Conservation (phyloP, 1,140 invertebrate species). For the Drosophila mojavensis region DNA sequence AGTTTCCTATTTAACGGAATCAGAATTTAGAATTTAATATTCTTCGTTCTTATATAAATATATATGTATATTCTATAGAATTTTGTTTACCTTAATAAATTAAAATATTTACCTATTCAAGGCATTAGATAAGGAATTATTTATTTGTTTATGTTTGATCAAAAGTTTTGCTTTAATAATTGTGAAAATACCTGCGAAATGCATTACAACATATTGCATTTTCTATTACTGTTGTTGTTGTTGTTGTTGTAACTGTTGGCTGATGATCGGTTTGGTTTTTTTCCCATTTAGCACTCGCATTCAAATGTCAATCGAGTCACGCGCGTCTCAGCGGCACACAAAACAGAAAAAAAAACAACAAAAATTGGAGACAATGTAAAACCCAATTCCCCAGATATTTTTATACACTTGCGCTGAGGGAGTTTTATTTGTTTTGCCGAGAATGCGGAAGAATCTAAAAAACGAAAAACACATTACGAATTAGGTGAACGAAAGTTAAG, state of each 20-base stretch:
- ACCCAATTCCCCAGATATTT: conserved; percentile 66
- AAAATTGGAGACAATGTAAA: conserved; percentile 42
- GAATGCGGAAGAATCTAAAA: background rate
- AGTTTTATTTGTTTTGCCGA: conserved; percentile 25
- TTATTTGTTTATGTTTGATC: conserved; percentile 1
- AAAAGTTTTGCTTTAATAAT: conserved; percentile 22
- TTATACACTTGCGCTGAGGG: conserved; percentile 12
- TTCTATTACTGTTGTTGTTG: conserved; percentile 15
- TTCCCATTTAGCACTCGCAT: conserved; percentile 74
- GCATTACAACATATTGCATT: conserved; percentile 75
- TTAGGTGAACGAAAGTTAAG: too few relatives aligned
- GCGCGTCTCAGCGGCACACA: conserved; percentile 44
- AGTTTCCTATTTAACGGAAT: too few relatives aligned
- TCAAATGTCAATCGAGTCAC: conserved; percentile 80
- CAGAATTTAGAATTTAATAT: too few relatives aligned
- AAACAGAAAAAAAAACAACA: conserved; percentile 5
- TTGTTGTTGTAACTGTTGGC: conserved; percentile 36
- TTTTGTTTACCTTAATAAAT: too few relatives aligned
- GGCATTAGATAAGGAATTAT: too few relatives aligned
- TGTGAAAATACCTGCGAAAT: conserved; percentile 68
- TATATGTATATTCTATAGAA: too few relatives aligned
- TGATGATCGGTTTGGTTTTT: conserved; percentile 67
- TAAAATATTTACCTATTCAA: too few relatives aligned
- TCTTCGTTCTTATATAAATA: too few relatives aligned
- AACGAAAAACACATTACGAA: too few relatives aligned